Evolutionary conservation across 2,888 invertebrate species (phyloP).

Genomic region (Stramonita haemastoma): DNA sequence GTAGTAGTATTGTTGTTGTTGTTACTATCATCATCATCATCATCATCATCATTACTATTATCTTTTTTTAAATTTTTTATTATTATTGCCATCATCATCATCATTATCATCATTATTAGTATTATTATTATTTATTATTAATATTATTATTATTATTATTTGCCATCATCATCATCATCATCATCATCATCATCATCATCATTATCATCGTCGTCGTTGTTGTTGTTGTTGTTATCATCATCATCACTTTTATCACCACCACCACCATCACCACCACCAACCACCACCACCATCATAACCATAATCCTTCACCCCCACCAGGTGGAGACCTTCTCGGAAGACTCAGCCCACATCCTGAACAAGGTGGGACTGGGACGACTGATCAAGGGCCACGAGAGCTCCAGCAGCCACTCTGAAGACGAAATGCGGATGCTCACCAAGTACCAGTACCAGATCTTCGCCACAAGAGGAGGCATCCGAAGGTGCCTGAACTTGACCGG

Average conservation of each 20-base stretch:
- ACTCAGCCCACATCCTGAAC: slow-evolving; percentile 16
- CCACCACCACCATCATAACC: neutral
- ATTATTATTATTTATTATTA: too few relatives aligned
- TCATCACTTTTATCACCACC: too few relatives aligned
- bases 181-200: neutral
- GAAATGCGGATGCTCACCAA: slow-evolving; percentile 34
- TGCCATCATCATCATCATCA: neutral
- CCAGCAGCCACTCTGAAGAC: slow-evolving; percentile 4
- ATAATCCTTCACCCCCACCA: neutral
- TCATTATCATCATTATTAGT: too few relatives aligned
- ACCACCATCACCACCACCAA: neutral
- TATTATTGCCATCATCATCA: too few relatives aligned
- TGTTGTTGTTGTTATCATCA: neutral
- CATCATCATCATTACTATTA: too few relatives aligned
- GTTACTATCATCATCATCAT: too few relatives aligned
- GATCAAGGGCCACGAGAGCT: neutral
- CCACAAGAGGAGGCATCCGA: neutral
- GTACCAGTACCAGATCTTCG: slow-evolving; percentile 22
- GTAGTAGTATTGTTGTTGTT: too few relatives aligned
- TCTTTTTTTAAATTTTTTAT: too few relatives aligned
- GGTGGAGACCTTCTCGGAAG: slow-evolving; percentile 21
- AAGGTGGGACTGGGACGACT: slow-evolving; percentile 13
- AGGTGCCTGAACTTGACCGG: slow-evolving; percentile 8
- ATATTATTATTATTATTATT: too few relatives aligned
- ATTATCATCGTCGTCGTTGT: neutral